Percentiles rank a stretch among this genome's conserved stretches.
phyloP scores from a whole-genome alignment of 2,113 vertebrate genomes.

The Oreochromis spilurus region DNA sequence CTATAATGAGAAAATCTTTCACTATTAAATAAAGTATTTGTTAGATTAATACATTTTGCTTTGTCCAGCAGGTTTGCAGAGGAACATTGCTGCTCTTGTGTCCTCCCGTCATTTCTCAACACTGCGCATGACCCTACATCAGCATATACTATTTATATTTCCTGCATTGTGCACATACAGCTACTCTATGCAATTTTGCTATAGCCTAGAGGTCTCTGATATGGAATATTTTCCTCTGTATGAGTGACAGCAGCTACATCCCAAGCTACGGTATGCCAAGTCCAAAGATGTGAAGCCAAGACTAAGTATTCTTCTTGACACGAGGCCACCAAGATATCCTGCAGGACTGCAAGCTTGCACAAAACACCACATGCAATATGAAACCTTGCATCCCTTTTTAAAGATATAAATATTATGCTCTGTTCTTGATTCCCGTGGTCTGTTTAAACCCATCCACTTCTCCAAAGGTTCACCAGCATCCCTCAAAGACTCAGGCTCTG shows the following conservation, averaged over 20 bases:
- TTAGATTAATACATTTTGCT: conserved; percentile 26
- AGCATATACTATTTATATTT: conserved; percentile 69
- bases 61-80: conserved; percentile 39
- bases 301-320: background rate
- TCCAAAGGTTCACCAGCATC: conserved; percentile 4
- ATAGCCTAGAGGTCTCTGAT: conserved; percentile 18
- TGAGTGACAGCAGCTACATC: conserved; percentile 38
- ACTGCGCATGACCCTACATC: conserved; percentile 53
- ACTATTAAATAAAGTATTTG: conserved; percentile 4
- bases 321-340: background rate
- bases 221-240: background rate
- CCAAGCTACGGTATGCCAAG: background rate
- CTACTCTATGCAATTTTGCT: conserved; percentile 27
- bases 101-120: conserved; percentile 13
- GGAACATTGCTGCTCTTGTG: conserved; percentile 27
- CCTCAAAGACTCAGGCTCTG: conserved; percentile 50
- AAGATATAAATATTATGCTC: background rate
- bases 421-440: background rate
- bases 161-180: conserved; percentile 53
- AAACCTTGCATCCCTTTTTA: background rate
- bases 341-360: background rate
- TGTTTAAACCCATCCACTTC: conserved; percentile 4
- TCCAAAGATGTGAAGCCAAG: background rate
- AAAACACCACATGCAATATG: background rate
- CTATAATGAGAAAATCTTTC: background rate